Percentiles rank a stretch among this genome's conserved stretches.
phyloP scores from a whole-genome alignment of 2,797 vertebrate species.

The Sebastes trivittatus region DNA sequence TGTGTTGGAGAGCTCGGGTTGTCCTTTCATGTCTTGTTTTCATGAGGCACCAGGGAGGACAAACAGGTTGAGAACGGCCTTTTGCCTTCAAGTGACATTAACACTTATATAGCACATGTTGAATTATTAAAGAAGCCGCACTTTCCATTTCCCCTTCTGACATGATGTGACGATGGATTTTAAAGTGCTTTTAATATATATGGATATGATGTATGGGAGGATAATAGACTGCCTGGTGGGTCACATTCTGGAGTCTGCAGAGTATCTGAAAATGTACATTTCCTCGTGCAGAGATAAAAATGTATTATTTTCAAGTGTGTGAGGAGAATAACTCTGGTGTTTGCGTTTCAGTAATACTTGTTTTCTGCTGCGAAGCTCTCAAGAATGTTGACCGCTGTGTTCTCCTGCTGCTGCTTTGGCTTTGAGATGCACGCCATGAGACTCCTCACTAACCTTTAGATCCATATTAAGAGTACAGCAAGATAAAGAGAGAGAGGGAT shows the following conservation, averaged over 20 bases:
- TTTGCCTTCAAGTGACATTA: slow-evolving; percentile 63
- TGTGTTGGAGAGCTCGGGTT: slow-evolving; percentile 39
- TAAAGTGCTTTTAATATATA: slow-evolving; percentile 48
- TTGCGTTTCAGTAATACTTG: slow-evolving; percentile 77
- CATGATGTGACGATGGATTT: slow-evolving; percentile 5
- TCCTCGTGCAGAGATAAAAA: not conserved
- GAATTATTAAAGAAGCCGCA: slow-evolving; percentile 70
- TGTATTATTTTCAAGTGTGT: slow-evolving; percentile 1
- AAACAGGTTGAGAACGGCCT: slow-evolving; percentile 37
- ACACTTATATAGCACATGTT: slow-evolving; percentile 45
- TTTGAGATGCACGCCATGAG: slow-evolving; percentile 79
- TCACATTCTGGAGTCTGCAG: slow-evolving; percentile 7
- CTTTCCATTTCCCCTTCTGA: slow-evolving; percentile 36
- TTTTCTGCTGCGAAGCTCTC: slow-evolving; percentile 81
- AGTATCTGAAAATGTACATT: slow-evolving; percentile 14
- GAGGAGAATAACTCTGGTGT: not conserved
- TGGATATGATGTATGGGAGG: slow-evolving; percentile 31
- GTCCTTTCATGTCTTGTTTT: slow-evolving; percentile 65
- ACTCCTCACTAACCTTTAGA: slow-evolving; percentile 84
- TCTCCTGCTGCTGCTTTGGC: slow-evolving; percentile 66
- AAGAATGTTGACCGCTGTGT: slow-evolving; percentile 79
- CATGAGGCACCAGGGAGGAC: slow-evolving; percentile 39
- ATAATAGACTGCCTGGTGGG: slow-evolving; percentile 24
- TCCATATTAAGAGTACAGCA: slow-evolving; percentile 3
- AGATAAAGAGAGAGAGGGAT: not conserved